Base-by-base conservation (phyloP, 2,113 vertebrate species). In the Heterotis niloticus region DNA sequence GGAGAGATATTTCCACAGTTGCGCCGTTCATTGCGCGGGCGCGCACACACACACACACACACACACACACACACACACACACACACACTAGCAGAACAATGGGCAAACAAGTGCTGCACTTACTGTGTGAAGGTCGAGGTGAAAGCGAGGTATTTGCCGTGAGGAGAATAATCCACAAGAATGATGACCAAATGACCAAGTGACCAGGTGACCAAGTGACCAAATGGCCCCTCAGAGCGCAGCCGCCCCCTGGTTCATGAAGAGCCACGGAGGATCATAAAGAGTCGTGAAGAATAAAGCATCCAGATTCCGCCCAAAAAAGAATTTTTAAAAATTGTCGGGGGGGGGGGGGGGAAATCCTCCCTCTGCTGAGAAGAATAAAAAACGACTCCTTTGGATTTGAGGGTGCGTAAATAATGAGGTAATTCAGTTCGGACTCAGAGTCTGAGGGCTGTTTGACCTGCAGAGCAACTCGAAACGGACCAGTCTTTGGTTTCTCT, bases 121-220 rank as follows among this genome's bases (percentile, higher is more conserved):
- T 88, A 93, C 92, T 92, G 90, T 84, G 83, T 91, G 87, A 92
- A 92, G 90, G 90, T 91, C 86, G 91, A 89, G 87, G 88, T 91
- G 88, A 89, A 81, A 79, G 78, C 87, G 89, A 92, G 90, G 88
- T 87, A 90, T 89, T 81, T 82, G 86, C 85, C 83, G 87, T 78
- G 34, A 7, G 34, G 34, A 81, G 85, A 88, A 87, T 91, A 91
- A 91, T 92, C 91, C 90, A 92, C 87, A 88, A 87, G 34, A 44
- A 44, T 2, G 34, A 7, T 44, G 34, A 44, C 34, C 34, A 7
- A 44, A 44, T 2, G 34, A 44, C 34, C 34, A 44, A 44, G 34
- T 44, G 34, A 44, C 34, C 34, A 44, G 7, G 7, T 7, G 34
- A 7, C n/a, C 10, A 17, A 71, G 83, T 81, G 77, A 57, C 59